Evolutionary conservation across 35 echinoderm and acorn worm species (phyloP), one percentile per base, ranked within the genome.

Genomic region (Acanthaster planci): DNA sequence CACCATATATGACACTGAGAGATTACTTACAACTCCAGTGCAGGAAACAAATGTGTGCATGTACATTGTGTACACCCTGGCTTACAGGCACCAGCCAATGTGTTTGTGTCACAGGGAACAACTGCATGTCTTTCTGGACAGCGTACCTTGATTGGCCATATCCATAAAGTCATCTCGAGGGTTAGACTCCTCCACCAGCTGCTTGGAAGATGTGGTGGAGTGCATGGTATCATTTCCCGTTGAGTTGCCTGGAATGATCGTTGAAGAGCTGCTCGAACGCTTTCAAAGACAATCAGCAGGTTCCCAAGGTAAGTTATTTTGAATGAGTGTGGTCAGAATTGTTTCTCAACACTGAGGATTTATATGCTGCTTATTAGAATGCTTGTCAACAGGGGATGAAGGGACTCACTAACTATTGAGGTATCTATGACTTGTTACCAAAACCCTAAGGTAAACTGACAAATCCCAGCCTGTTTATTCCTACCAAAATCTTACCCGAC

Each of bases 151-250:
- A 77, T 79, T 90, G 30, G 92, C 92, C 52, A 78, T 86, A 55
- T 94, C 92, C 82, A 94, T 67, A 35, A 94, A 94, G 21, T 94
- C 92, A 51, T 94, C 92, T 57, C 87, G 53, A 38, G 87, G 87
- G 42, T 92, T 92, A 15, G 57, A 68, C 44, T 92, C 90, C n/a
- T 84, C 78, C 76, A 57, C 78, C 14, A 72, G 64, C 23, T 84
- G 77, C 76, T 87, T 57, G 19, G 55, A 40, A 19, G 90, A 88
- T 8, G 78, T 36, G 9, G 55, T 77, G 6, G 90, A 92, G 21
- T 79, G 78, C 77, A 92, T 68, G 36, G 82, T 92, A 3, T 92
- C 90, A 58, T 87, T 80, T 1, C 87, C 90, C 44, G 87, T 37
- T 9, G 85, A 85, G 29, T 72, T 80, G 51, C 90, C 85, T 2